Conservation (phyloP, 2,888 invertebrate species). For the Epinotia demarniana region DNA sequence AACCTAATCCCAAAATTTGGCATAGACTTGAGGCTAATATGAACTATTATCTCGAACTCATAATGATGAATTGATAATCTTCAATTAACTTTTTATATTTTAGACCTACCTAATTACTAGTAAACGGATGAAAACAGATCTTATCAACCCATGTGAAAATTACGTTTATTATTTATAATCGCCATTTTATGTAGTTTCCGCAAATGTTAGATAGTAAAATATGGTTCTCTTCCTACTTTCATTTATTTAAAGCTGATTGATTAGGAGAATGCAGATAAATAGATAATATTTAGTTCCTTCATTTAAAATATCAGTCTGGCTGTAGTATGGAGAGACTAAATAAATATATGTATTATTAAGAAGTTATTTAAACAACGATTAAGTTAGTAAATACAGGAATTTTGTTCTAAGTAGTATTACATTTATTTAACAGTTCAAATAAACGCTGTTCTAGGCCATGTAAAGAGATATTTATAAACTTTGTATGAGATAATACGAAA, state of each 20-base stretch:
- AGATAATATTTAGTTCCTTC: background rate
- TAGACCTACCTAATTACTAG: background rate
- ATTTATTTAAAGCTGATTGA: background rate
- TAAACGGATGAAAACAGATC: background rate
- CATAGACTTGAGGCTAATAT: too few relatives aligned
- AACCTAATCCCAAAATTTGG: too few relatives aligned
- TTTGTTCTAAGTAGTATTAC: background rate
- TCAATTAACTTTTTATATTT: too few relatives aligned
- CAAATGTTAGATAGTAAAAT: too few relatives aligned
- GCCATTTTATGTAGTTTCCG: background rate
- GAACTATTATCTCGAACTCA: too few relatives aligned
- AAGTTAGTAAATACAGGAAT: conserved; percentile 8
- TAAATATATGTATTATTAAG: background rate
- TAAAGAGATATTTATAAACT: background rate
- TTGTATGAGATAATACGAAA: background rate
- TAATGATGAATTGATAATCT: too few relatives aligned
- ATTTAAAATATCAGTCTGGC: background rate
- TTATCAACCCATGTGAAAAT: background rate
- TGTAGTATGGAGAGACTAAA: background rate
- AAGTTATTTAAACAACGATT: background rate
- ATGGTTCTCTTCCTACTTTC: background rate
- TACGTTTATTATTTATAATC: background rate
- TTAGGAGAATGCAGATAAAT: background rate
- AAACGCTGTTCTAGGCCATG: too few relatives aligned
- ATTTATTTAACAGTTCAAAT: background rate